Conservation (phyloP, 2,888 invertebrate species). For the Dryococelus australis region DNA sequence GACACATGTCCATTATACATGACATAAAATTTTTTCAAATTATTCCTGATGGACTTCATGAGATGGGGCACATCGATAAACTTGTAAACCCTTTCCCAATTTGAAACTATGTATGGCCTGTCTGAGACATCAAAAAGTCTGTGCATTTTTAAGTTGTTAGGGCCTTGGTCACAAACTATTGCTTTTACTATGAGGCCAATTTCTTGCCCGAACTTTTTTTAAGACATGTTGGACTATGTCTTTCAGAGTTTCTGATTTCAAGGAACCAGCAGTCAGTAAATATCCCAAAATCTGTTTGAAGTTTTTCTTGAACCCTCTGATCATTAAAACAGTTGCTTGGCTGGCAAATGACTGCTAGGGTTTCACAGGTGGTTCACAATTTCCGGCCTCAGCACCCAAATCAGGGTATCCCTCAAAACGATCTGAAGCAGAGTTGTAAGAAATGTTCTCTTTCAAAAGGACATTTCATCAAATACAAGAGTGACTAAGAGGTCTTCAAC, state of each 20-base stretch:
- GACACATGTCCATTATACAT: background rate
- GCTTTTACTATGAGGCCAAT: background rate
- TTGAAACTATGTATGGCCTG: background rate
- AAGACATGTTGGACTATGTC: background rate
- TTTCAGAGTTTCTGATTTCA: background rate
- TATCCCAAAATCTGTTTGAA: background rate
- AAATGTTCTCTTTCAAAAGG: background rate
- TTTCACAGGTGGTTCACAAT: background rate
- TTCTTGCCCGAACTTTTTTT: background rate
- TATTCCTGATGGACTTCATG: slow-evolving; percentile 34
- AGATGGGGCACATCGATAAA: slow-evolving; percentile 29
- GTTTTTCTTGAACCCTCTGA: background rate
- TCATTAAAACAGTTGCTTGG: background rate
- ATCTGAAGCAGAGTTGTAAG: background rate
- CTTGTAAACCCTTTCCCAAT: background rate
- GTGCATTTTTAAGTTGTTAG: background rate
- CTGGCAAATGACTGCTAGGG: background rate
- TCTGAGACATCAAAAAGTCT: background rate
- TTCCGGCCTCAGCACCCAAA: background rate
- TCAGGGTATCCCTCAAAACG: background rate
- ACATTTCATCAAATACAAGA: background rate
- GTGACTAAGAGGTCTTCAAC: background rate
- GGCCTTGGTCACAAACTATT: background rate
- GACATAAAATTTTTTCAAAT: slow-evolving; percentile 33
- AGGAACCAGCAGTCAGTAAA: background rate